phyloP scores from a whole-genome alignment of 2,888 invertebrate genomes.

The Amphipoea lucens region DNA sequence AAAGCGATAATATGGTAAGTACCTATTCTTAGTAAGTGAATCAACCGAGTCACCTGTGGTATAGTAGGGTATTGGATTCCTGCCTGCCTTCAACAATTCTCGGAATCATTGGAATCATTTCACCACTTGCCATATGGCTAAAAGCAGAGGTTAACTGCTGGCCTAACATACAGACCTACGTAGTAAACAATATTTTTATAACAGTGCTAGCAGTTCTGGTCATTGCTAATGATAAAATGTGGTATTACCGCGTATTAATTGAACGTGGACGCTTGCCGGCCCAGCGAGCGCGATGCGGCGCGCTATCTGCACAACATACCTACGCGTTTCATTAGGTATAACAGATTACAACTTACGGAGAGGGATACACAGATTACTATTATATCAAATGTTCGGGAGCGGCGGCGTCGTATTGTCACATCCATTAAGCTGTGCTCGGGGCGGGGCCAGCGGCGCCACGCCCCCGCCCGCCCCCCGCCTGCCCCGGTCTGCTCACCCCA shows the following conservation, averaged over 20 bases:
- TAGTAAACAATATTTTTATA: not conserved
- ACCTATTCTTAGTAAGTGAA: not conserved
- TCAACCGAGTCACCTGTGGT: not conserved
- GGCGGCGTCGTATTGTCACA: constrained; percentile 89
- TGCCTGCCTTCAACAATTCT: not conserved
- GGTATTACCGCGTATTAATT: not conserved
- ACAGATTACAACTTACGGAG: constrained; percentile 78
- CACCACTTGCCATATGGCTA: not conserved
- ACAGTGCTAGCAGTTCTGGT: not conserved
- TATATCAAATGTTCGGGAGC: constrained; percentile 84
- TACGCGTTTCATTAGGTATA: constrained; percentile 68
- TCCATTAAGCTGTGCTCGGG: constrained; percentile 85
- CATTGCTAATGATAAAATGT: not conserved
- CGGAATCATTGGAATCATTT: not conserved
- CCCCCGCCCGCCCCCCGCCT: constrained; percentile 80
- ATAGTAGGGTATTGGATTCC: not conserved
- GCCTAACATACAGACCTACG: not conserved
- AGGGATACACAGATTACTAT: constrained; percentile 87
- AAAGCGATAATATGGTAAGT: not conserved
- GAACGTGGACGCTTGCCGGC: not conserved
- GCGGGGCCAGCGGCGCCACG: constrained; percentile 80
- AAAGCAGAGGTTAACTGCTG: not conserved
- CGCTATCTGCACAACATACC: constrained; percentile 58
- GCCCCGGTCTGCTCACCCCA: constrained; percentile 66
- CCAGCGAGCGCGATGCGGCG: constrained; percentile 25